Evolutionary conservation across 23 tunicate species (phyloP).

Genomic region (Clavelina lepadiformis): DNA sequence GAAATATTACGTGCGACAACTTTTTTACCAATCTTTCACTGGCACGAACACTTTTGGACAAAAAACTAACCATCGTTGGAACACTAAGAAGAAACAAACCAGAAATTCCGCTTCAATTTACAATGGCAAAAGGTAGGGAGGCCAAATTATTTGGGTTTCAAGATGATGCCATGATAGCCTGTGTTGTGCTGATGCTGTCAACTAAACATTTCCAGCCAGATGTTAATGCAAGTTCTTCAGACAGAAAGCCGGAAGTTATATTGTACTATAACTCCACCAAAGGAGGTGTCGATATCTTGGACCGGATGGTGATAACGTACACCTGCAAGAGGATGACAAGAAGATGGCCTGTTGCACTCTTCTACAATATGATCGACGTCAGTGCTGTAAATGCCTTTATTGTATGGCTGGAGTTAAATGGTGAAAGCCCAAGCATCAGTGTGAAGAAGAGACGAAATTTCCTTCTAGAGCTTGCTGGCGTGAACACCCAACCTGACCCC

Average conservation of each 20-base stretch:
- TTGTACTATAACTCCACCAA: constrained; percentile 25
- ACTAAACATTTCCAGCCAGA: constrained; percentile 8
- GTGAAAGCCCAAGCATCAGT: background rate
- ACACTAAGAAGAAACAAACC: constrained; percentile 18
- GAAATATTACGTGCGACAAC: constrained; percentile 2
- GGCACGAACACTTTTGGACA: background rate
- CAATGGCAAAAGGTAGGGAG: background rate
- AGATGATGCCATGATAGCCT: constrained; percentile 7
- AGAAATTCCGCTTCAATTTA: constrained; percentile 5
- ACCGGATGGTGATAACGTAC: constrained; percentile 24
- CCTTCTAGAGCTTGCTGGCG: constrained; percentile 32
- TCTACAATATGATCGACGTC: constrained; percentile 24
- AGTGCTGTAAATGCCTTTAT: constrained; percentile 16
- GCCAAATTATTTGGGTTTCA: constrained; percentile 17
- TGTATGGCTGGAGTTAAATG: constrained; percentile 2
- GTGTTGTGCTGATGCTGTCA: constrained; percentile 3
- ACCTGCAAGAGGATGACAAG: constrained; percentile 22
- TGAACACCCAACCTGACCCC: no score
- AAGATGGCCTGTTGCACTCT: constrained; percentile 23
- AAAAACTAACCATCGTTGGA: constrained; percentile 1
- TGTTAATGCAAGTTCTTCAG: background rate
- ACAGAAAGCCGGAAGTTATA: constrained; percentile 19
- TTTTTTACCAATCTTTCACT: constrained; percentile 12
- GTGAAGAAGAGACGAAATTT: constrained; percentile 8
- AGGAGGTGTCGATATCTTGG: constrained; percentile 7